Percentiles rank a stretch among this genome's conserved stretches.
Evolutionary conservation across 2,888 invertebrate species (phyloP).

Genomic region (Tuberolachnus salignus): DNA sequence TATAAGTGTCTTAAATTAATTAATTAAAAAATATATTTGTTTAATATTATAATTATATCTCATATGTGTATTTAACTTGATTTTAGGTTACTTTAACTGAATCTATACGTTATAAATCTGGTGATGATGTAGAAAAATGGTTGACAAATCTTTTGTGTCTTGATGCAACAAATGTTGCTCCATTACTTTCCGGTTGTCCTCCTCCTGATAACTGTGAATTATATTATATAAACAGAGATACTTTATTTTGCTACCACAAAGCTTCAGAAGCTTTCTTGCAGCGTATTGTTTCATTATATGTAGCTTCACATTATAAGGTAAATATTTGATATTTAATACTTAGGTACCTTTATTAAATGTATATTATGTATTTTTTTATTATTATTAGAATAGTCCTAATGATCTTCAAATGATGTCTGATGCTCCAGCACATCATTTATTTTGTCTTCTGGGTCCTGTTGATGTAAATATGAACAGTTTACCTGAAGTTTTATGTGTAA

Average conservation of each 20-base stretch:
- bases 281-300: constrained; percentile 88
- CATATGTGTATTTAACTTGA: constrained; percentile 27
- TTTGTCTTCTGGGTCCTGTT: constrained; percentile 89
- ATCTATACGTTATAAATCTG: constrained; percentile 89
- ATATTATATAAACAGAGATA: constrained; percentile 86
- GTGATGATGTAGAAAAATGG: constrained; percentile 91
- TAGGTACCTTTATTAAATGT: neutral
- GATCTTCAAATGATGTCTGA: constrained; percentile 98
- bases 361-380: neutral
- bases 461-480: constrained; percentile 72
- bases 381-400: constrained; percentile 87
- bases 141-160: constrained; percentile 88
- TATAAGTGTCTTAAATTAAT: neutral
- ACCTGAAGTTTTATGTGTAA: constrained; percentile 91
- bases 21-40: neutral
- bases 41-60: neutral
- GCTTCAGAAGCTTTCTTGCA: constrained; percentile 93
- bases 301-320: constrained; percentile 97
- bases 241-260: constrained; percentile 94
- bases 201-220: constrained; percentile 88
- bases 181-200: constrained; percentile 81
- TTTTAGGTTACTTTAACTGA: constrained; percentile 81
- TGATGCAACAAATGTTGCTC: constrained; percentile 75
- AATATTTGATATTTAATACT: constrained; percentile 50
- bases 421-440: constrained; percentile 97